A percentile compares a stretch with the other conserved stretches of the same genome.
Conservation (phyloP, 2,888 invertebrate genomes). For the Maniola hyperantus region DNA sequence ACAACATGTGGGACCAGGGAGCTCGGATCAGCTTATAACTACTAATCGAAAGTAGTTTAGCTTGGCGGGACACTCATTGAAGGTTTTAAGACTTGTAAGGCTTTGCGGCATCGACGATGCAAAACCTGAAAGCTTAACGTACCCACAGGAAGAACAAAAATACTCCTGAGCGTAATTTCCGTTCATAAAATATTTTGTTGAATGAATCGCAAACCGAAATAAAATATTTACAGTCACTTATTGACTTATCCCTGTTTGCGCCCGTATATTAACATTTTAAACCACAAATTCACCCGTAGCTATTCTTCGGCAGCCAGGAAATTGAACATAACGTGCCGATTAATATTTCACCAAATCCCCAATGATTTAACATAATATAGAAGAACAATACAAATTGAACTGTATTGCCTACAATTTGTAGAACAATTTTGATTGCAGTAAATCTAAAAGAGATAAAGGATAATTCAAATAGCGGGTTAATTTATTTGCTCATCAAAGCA, state of each 20-base stretch:
- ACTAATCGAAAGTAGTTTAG: too few species aligned
- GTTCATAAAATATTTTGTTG: neutral
- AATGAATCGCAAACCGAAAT: constrained; percentile 7
- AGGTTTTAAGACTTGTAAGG: too few species aligned
- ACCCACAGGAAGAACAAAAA: neutral
- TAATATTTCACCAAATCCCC: constrained; percentile 79
- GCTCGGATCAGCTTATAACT: too few species aligned
- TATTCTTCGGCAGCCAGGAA: constrained; percentile 76
- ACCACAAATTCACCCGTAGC: constrained; percentile 56
- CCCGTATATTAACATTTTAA: constrained; percentile 22
- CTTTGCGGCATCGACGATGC: too few species aligned
- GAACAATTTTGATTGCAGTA: neutral
- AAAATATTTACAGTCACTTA: constrained; percentile 13
- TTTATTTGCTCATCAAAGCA: constrained; percentile 1
- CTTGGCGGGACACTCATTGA: too few species aligned
- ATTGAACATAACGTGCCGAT: constrained; percentile 78
- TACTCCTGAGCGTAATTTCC: neutral
- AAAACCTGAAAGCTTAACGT: too few species aligned
- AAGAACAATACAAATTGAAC: neutral
- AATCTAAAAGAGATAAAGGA: neutral
- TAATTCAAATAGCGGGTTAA: neutral
- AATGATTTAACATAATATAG: constrained; percentile 57
- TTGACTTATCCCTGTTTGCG: constrained; percentile 7
- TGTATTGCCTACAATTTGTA: neutral
- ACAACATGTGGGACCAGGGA: too few species aligned